Evolutionary conservation across 2,888 invertebrate species (phyloP), one percentile per base, ranked within the genome.

Genomic region (Latrodectus elegans): DNA sequence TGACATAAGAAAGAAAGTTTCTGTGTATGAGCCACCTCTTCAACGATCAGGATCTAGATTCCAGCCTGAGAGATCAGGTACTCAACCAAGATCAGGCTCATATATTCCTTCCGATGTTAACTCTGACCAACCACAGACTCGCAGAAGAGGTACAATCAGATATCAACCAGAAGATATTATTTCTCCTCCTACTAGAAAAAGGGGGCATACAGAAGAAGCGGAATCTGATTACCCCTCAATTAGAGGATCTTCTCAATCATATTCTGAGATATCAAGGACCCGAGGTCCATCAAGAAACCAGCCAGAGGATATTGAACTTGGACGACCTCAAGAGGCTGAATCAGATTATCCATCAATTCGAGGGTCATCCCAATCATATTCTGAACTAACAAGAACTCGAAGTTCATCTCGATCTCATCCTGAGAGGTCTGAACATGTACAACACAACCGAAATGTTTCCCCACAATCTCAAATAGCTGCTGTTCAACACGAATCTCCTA

Each of bases 11-110:
- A 64, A 75, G 11, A 51, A 60, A 60, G 22, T 72, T 68, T 74
- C 83, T 17, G 72, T 74, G 55, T 83, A 83, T 38, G 60, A 83
- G 14, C 83, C 83, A n/a, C 88, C 88, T 64, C 70, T 88, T 26
- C 82, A 82, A n/a, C 38, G 83, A 71, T 15, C 51, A 9, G 51
- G 75, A 6, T 70, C 75, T 9, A 67, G 84, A 67, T 68, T 55
- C 14, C 55, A 14, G 38, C 49, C 75, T 15, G 76, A 60, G 49
- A 60, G 70, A 53, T 60, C 70, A 15, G 70, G 51, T 17, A 38
- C 26, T 51, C 51, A 77, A 26, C 22, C 51, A 51, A 67, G 70
- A 15, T 76, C 76, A 22, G 49, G 55, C 8, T 10, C 15, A n/a
- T 38, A 38, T 38, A 38, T 38, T 38, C 14, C 60, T 11, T n/a